A percentile compares a stretch with the other conserved stretches of the same genome.
Conservation (phyloP, 2,113 vertebrate species). For the Colius striatus region DNA sequence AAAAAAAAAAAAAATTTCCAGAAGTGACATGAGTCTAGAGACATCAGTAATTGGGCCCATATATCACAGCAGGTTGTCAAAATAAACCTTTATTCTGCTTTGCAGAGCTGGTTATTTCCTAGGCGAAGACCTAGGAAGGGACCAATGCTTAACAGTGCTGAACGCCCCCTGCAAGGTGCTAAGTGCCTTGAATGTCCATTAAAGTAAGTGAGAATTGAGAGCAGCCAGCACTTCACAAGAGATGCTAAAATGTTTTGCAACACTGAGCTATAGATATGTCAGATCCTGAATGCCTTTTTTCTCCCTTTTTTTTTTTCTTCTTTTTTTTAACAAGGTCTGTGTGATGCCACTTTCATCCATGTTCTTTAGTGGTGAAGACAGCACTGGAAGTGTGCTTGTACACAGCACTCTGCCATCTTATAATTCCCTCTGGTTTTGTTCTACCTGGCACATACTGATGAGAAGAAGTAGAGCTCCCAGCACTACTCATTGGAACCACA, state of each 20-base stretch:
- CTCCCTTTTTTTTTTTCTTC: background rate
- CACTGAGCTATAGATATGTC: background rate
- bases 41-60: conserved; percentile 34
- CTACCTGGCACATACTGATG: background rate
- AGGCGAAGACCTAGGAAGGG: background rate
- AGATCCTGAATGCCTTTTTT: background rate
- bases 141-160: background rate
- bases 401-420: background rate
- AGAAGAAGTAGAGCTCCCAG: background rate
- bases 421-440: background rate
- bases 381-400: background rate
- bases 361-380: background rate
- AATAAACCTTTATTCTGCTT: conserved; percentile 1
- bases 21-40: conserved; percentile 6
- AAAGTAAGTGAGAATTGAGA: conserved; percentile 39
- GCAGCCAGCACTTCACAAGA: background rate
- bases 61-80: conserved; percentile 28
- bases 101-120: background rate
- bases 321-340: background rate
- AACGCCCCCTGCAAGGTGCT: conserved; percentile 41
- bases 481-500: accelerated
- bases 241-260: background rate
- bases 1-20: background rate
- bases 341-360: background rate
- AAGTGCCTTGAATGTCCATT: conserved; percentile 44